Percentiles rank a stretch among this genome's conserved stretches.
Evolutionary conservation across 2,113 vertebrate genomes (phyloP).

Genomic region (Sinocyclocheilus rhinocerous): DNA sequence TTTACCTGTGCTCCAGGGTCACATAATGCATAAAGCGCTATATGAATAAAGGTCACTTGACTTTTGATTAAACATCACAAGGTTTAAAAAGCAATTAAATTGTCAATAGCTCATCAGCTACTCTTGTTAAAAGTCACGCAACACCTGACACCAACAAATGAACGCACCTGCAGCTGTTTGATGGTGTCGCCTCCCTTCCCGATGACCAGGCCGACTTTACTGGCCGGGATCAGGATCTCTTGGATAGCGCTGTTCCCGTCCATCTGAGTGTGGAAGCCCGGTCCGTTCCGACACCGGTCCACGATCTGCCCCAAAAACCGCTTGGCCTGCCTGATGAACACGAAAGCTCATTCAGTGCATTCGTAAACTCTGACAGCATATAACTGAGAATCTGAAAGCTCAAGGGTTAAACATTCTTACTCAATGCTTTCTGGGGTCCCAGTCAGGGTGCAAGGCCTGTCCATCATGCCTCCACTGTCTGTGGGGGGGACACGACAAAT

Average conservation of each 20-base stretch:
- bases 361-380: too few relatives aligned
- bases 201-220: conserved; percentile 98
- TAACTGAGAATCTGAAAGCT: too few relatives aligned
- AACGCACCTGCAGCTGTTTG: conserved; percentile 89
- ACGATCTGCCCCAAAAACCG: conserved; percentile 94
- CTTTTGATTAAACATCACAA: too few relatives aligned
- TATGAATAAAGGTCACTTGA: too few relatives aligned
- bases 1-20: too few relatives aligned
- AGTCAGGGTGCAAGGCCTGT: conserved; percentile 94
- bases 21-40: too few relatives aligned
- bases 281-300: conserved; percentile 97
- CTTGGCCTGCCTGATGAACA: conserved; percentile 87
- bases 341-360: neutral
- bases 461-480: conserved; percentile 97
- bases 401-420: conserved; percentile 76
- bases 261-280: conserved; percentile 89
- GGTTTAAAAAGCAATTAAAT: too few relatives aligned
- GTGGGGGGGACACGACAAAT: conserved; percentile 64
- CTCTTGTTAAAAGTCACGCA: too few relatives aligned
- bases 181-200: conserved; percentile 99
- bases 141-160: too few relatives aligned
- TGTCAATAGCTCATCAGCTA: too few relatives aligned
- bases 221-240: conserved; percentile 95
- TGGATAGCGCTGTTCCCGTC: conserved; percentile 91
- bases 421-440: conserved; percentile 97